Conservation (phyloP, 2,113 vertebrate species). For the Ptychochromis oligacanthus region DNA sequence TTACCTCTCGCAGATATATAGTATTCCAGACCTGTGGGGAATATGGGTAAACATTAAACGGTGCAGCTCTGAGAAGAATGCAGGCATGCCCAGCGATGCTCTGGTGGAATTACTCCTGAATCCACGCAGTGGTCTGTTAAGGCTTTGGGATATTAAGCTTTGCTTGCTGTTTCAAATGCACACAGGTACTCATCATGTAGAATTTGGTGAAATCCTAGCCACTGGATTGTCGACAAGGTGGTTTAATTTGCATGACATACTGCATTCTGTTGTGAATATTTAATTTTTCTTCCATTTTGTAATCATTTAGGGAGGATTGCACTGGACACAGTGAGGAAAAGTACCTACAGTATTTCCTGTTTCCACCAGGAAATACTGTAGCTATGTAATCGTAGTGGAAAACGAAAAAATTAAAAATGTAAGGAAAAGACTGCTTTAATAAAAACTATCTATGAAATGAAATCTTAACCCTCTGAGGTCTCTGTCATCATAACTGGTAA, state of each 20-base stretch:
- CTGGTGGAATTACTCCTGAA: slow-evolving; percentile 48
- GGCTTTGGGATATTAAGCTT: slow-evolving; percentile 27
- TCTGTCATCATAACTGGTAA: not conserved
- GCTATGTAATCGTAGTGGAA: too few relatives aligned
- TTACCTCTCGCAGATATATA: slow-evolving; percentile 95
- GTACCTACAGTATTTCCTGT: not conserved
- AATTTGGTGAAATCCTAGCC: slow-evolving; percentile 30
- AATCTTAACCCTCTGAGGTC: not conserved
- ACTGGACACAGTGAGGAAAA: not conserved
- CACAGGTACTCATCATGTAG: slow-evolving; percentile 53
- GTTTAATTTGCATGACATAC: slow-evolving; percentile 35
- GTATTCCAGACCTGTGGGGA: slow-evolving; percentile 92
- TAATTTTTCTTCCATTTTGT: slow-evolving; percentile 18
- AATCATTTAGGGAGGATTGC: slow-evolving; percentile 41
- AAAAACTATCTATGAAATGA: not conserved
- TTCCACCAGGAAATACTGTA: too few relatives aligned
- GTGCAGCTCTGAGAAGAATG: slow-evolving; percentile 87
- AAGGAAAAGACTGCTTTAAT: not conserved
- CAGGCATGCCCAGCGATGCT: slow-evolving; percentile 44
- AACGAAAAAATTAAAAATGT: not conserved
- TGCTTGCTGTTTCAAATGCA: slow-evolving; percentile 7
- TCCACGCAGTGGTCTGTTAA: slow-evolving; percentile 9
- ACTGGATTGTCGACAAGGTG: slow-evolving; percentile 3
- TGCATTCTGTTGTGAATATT: slow-evolving; percentile 22
- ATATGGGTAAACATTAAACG: slow-evolving; percentile 94